Percentiles rank a stretch among this genome's conserved stretches.
Conservation (phyloP, 2,888 invertebrate genomes). For the Chironomus riparius region DNA sequence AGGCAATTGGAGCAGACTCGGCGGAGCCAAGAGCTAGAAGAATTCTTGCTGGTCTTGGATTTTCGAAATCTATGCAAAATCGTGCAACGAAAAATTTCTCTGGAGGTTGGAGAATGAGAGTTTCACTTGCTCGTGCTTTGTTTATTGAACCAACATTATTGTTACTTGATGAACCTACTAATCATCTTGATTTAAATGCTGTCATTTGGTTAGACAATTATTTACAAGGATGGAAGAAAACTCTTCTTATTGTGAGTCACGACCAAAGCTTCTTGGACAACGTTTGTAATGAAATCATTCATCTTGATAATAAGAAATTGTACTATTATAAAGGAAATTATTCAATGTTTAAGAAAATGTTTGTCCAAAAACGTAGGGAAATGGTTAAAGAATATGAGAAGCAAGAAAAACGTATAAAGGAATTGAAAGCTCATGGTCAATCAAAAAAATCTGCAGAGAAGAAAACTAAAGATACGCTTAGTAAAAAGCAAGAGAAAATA, state of each 20-base stretch:
- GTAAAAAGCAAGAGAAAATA: constrained; percentile 88
- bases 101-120: constrained; percentile 98
- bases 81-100: constrained; percentile 83
- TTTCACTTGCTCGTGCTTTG: constrained; percentile 90
- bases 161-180: constrained; percentile 97
- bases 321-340: constrained; percentile 97
- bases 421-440: constrained; percentile 88
- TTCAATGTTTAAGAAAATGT: constrained; percentile 98
- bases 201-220: constrained; percentile 99
- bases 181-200: constrained; percentile 97
- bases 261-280: constrained; percentile 99
- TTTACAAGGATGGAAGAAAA: constrained; percentile 97
- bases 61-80: constrained; percentile 81
- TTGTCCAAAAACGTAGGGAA: constrained; percentile 88
- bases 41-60: constrained; percentile 95
- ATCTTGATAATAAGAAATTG: constrained; percentile 88
- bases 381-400: constrained; percentile 96
- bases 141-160: constrained; percentile 96
- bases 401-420: constrained; percentile 92
- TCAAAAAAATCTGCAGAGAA: constrained; percentile 94
- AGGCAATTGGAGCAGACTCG: constrained; percentile 94
- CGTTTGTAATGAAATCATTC: constrained; percentile 98
- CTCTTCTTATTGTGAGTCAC: constrained; percentile 95
- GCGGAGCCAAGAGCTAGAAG: constrained; percentile 94
- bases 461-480: constrained; percentile 84